Conservation (phyloP, 92 coral and sea anemone species). For the Montipora capitata region DNA sequence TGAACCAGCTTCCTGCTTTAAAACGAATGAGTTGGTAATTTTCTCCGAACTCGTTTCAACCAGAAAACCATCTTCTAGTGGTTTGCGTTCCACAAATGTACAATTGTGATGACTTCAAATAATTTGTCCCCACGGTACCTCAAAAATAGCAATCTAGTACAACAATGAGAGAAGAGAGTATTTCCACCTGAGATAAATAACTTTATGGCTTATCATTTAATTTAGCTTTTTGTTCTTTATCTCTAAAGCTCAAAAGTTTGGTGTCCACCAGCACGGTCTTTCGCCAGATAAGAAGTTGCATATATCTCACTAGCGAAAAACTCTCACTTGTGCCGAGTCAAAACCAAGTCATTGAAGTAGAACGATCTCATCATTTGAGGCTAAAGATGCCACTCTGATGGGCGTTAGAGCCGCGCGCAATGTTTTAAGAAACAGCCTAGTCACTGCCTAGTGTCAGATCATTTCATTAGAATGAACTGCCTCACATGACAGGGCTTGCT, state of each 20-base stretch:
- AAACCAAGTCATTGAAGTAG: neutral
- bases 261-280: neutral
- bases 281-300: conserved; percentile 18
- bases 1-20: too few relatives aligned
- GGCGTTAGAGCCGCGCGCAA: neutral
- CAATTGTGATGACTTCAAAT: neutral
- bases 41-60: too few relatives aligned
- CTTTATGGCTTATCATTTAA: conserved; percentile 18
- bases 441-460: neutral
- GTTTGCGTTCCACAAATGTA: neutral
- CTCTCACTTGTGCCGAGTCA: conserved; percentile 10
- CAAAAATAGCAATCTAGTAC: neutral
- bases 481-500: neutral
- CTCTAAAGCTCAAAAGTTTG: conserved; percentile 16
- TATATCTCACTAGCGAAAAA: neutral
- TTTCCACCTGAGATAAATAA: neutral
- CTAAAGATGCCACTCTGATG: neutral
- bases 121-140: neutral
- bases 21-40: too few relatives aligned
- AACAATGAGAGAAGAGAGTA: neutral
- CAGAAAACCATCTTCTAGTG: neutral
- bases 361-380: neutral
- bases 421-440: neutral
- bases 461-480: neutral
- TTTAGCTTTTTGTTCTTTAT: conserved; percentile 6